Evolutionary conservation across 2,113 vertebrate genomes (phyloP).

Genomic region (Nothobranchius furzeri): DNA sequence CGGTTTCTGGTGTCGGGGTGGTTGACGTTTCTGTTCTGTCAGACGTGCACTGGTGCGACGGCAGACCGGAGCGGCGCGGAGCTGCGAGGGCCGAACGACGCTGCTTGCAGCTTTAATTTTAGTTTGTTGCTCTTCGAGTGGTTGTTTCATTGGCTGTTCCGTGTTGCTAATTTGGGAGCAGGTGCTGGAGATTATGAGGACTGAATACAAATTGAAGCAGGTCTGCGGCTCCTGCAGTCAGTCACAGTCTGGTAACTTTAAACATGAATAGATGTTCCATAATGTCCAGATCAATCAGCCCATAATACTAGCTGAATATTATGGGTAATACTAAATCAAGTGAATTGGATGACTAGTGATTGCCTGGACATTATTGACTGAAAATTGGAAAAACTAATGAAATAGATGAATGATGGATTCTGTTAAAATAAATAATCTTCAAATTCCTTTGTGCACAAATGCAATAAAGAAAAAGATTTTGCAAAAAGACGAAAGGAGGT

Average conservation of each 20-base stretch:
- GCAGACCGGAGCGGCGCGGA: too few relatives aligned
- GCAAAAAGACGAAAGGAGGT: too few relatives aligned
- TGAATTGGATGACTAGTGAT: neutral
- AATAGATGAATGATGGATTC: too few relatives aligned
- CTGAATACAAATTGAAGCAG: conserved; percentile 69
- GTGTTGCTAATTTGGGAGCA: conserved; percentile 75
- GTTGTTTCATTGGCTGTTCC: conserved; percentile 41
- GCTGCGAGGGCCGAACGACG: too few relatives aligned
- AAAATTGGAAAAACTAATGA: neutral
- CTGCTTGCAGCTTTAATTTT: too few relatives aligned
- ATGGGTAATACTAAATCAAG: neutral
- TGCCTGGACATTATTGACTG: too few relatives aligned
- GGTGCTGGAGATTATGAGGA: conserved; percentile 70
- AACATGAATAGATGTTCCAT: conserved; percentile 30
- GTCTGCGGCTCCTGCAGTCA: conserved; percentile 34
- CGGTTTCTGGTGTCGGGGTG: too few relatives aligned
- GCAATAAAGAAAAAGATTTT: too few relatives aligned
- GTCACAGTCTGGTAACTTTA: conserved; percentile 47
- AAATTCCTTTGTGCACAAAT: too few relatives aligned
- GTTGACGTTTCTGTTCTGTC: too few relatives aligned
- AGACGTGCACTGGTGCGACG: too few relatives aligned
- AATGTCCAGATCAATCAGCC: conserved; percentile 4
- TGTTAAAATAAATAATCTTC: too few relatives aligned
- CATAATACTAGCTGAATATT: conserved; percentile 2
- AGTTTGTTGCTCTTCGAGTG: conserved; percentile 12